Evolutionary conservation across 2,888 invertebrate species (phyloP).

Genomic region (Crepidodera aurea): DNA sequence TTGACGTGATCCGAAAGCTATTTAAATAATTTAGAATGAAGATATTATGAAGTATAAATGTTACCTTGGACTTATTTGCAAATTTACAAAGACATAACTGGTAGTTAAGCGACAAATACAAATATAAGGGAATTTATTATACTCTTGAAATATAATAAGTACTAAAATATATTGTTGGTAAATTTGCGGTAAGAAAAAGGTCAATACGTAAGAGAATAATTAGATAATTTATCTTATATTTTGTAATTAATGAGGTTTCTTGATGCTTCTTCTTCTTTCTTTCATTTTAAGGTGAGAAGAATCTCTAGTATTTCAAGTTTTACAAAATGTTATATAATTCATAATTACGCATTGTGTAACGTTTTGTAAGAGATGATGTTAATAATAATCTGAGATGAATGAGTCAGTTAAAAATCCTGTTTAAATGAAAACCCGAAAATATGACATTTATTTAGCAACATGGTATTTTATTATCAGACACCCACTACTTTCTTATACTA

Average conservation of each 20-base stretch:
- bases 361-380: conserved; percentile 5
- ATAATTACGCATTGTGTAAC: conserved; percentile 11
- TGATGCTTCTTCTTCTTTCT: background rate
- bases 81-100: background rate
- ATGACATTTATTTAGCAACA: too few relatives aligned
- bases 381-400: conserved; percentile 1
- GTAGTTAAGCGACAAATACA: background rate
- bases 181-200: conserved; percentile 11
- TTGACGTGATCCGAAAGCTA: too few relatives aligned
- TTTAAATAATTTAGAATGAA: background rate
- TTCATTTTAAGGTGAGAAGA: conserved; percentile 2
- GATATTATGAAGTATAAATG: background rate
- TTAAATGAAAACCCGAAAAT: background rate
- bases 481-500: too few relatives aligned
- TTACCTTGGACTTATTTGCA: conserved; percentile 1
- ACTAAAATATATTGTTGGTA: background rate
- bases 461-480: too few relatives aligned
- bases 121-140: background rate
- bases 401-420: background rate
- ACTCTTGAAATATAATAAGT: background rate
- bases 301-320: conserved; percentile 11
- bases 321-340: conserved; percentile 13
- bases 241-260: conserved; percentile 17
- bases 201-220: conserved; percentile 15
- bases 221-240: conserved; percentile 8